Evolutionary conservation across 2,888 invertebrate species (phyloP).

Genomic region (Pharmacophagus antenor): DNA sequence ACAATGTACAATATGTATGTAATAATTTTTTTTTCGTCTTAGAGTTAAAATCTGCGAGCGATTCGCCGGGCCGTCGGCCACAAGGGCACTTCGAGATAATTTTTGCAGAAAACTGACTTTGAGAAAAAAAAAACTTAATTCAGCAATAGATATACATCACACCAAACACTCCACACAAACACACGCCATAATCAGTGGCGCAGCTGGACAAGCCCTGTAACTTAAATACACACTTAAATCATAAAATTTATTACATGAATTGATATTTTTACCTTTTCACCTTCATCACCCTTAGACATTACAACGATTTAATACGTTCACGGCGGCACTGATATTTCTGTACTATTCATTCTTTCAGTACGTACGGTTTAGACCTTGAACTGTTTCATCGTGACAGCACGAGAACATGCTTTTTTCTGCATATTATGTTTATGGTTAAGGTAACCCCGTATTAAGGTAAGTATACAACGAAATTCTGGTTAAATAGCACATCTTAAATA

Average conservation of each 20-base stretch:
- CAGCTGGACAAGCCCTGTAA: neutral
- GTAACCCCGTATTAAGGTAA: no score
- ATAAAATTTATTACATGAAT: neutral
- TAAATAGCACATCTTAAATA: no score
- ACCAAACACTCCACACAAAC: constrained; percentile 46
- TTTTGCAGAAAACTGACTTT: constrained; percentile 56
- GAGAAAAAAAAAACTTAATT: constrained; percentile 39
- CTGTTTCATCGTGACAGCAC: no score
- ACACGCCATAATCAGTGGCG: constrained; percentile 31
- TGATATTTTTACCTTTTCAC: neutral
- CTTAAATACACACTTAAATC: neutral
- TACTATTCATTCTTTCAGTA: no score
- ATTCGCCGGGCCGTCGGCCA: constrained; percentile 73
- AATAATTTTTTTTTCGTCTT: constrained; percentile 43
- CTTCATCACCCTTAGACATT: neutral
- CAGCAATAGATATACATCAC: constrained; percentile 41
- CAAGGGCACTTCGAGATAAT: constrained; percentile 76
- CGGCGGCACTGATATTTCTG: no score
- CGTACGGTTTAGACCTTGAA: no score
- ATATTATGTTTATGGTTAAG: no score
- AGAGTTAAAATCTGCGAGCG: constrained; percentile 70
- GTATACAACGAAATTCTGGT: no score
- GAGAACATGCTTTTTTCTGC: no score
- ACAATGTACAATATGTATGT: constrained; percentile 79
- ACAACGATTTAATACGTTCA: no score